These are phyloP conservation scores for Phyllostomus hastatus DNA, from an alignment of 2,113 vertebrate genomes.

Conservation along the genomic window DNA sequence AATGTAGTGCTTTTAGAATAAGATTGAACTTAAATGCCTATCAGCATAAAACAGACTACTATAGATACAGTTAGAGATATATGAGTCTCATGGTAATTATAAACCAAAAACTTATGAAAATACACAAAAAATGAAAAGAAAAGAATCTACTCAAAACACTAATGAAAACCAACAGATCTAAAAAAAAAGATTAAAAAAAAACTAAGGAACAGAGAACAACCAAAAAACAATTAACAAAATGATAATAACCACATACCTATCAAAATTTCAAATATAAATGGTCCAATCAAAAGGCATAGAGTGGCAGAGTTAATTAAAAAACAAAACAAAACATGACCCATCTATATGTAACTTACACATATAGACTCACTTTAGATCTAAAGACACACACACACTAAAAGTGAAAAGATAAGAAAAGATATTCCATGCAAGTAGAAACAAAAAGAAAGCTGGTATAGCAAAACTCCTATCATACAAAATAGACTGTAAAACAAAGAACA, in stretches of 20 bases:
- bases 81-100: neutral
- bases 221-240: neutral
- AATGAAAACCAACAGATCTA: neutral
- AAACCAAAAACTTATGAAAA: neutral
- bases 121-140: neutral
- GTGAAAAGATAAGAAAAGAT: neutral
- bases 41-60: neutral
- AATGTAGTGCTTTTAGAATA: neutral
- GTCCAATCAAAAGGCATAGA: neutral
- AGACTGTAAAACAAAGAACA: neutral
- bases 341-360: neutral
- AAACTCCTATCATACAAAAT: neutral
- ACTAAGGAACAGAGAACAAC: neutral
- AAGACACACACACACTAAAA: neutral
- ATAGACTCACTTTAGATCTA: neutral
- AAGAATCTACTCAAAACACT: neutral
- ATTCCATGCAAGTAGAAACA: neutral
- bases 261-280: neutral
- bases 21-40: neutral
- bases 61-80: neutral
- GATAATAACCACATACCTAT: neutral
- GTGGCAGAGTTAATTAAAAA: neutral
- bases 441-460: neutral
- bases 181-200: neutral
- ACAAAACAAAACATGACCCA: neutral